Evolutionary conservation across 2,797 vertebrate species (phyloP).

Genomic region (Gymnoscopelus braueri): DNA sequence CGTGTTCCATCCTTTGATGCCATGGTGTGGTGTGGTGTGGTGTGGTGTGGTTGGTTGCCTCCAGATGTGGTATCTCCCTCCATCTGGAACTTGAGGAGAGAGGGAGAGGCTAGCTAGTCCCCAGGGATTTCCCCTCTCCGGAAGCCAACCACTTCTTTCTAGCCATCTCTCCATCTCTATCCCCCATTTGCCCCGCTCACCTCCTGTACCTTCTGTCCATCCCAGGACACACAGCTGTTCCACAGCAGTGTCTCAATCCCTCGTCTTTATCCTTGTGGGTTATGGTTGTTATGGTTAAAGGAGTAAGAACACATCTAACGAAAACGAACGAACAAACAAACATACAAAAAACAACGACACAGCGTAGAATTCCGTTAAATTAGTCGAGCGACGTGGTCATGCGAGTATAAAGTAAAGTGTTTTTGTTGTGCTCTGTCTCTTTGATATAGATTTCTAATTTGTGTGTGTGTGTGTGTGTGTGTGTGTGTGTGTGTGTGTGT

Average conservation of each 20-base stretch:
- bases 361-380: no score
- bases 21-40: conserved; percentile 41
- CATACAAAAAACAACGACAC: no score
- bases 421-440: neutral
- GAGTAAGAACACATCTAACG: neutral
- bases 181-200: neutral
- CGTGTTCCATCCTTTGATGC: conserved; percentile 54
- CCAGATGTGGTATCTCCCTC: conserved; percentile 65
- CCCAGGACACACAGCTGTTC: conserved; percentile 17
- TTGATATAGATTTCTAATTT: neutral
- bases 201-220: neutral
- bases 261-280: conserved; percentile 8
- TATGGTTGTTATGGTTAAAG: conserved; percentile 29
- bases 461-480: neutral
- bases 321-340: no score
- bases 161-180: neutral
- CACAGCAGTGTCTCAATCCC: no score
- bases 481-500: neutral
- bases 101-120: conserved; percentile 66
- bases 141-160: neutral
- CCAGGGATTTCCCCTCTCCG: conserved; percentile 38
- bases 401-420: neutral
- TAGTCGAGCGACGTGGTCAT: no score
- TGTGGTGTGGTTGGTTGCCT: conserved; percentile 46
- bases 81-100: conserved; percentile 13